These are phyloP conservation scores for Parazoanthus swiftii DNA, from an alignment of 92 coral and sea anemone species.

Conservation along the genomic window DNA sequence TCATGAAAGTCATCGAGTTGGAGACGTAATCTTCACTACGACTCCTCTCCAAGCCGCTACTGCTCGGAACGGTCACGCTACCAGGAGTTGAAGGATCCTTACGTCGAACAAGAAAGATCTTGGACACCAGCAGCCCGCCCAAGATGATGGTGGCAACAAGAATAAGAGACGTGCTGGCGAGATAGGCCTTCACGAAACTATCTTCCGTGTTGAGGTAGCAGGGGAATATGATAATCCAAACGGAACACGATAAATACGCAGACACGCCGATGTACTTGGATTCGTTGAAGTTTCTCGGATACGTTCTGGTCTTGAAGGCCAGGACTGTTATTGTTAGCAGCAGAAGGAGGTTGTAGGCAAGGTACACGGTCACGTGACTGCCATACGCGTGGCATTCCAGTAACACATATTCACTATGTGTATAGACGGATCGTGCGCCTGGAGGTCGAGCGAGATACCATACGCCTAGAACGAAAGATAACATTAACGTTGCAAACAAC, in stretches of 20 bases:
- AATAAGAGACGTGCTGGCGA: constrained; percentile 17
- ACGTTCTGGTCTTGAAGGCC: constrained; percentile 78
- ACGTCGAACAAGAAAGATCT: constrained; percentile 35
- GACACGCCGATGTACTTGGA: constrained; percentile 86
- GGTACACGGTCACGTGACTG: constrained; percentile 55
- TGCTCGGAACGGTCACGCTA: constrained; percentile 32
- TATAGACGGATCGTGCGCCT: constrained; percentile 48
- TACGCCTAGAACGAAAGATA: constrained; percentile 6
- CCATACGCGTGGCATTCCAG: constrained; percentile 61
- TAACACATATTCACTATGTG: constrained; percentile 48
- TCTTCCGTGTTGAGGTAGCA: constrained; percentile 32
- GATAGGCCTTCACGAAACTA: constrained; percentile 21
- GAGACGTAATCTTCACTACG: constrained; percentile 23
- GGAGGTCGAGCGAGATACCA: constrained; percentile 75
- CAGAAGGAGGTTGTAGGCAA: constrained; percentile 61
- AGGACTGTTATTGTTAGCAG: constrained; percentile 69
- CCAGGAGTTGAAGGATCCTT: constrained; percentile 11
- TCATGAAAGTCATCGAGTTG: neutral
- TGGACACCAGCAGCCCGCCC: constrained; percentile 39
- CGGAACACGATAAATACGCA: constrained; percentile 71
- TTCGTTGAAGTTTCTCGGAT: constrained; percentile 91
- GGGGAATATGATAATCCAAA: constrained; percentile 63
- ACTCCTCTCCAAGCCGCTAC: neutral
- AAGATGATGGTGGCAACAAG: constrained; percentile 38
- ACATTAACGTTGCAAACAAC: neutral